These are phyloP conservation scores for Drosophila murphyi DNA, from an alignment of 1,140 invertebrate genomes.

Conservation along the genomic window DNA sequence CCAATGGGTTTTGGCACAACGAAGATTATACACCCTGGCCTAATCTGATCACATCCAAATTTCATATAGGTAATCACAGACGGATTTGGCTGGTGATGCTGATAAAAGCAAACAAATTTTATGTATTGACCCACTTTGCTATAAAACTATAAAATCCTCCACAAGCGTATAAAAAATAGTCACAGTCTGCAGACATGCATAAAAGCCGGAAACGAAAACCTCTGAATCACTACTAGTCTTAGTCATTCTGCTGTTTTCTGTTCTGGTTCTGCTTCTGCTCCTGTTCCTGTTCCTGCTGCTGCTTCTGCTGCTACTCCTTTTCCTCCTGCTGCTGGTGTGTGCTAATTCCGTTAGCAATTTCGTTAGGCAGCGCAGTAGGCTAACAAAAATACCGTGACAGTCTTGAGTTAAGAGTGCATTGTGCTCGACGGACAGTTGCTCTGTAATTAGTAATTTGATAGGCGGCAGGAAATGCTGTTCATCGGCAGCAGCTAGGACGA, in stretches of 20 bases:
- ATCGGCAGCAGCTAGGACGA: background rate
- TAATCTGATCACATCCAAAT: too few species aligned
- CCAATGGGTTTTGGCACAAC: background rate
- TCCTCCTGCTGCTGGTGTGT: constrained; percentile 53
- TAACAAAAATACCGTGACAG: constrained; percentile 33
- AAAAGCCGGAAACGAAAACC: constrained; percentile 13
- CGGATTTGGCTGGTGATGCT: too few species aligned
- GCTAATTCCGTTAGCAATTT: constrained; percentile 80
- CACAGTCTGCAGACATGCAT: background rate
- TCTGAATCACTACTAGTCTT: constrained; percentile 37
- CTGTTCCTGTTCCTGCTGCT: background rate
- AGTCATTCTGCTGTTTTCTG: constrained; percentile 18
- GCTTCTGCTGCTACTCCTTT: background rate
- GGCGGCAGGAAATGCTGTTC: background rate
- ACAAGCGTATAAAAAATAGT: constrained; percentile 10
- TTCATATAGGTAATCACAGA: too few species aligned
- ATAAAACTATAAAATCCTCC: too few species aligned
- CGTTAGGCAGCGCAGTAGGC: constrained; percentile 47
- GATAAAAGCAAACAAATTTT: too few species aligned
- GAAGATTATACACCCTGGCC: background rate
- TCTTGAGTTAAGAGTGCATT: background rate
- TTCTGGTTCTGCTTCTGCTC: constrained; percentile 1
- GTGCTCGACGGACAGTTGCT: constrained; percentile 11
- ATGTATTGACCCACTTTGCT: background rate
- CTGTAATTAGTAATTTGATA: constrained; percentile 6